These are phyloP conservation scores for Thereva unica DNA, from an alignment of 2,888 invertebrate species.

Conservation along the genomic window DNA sequence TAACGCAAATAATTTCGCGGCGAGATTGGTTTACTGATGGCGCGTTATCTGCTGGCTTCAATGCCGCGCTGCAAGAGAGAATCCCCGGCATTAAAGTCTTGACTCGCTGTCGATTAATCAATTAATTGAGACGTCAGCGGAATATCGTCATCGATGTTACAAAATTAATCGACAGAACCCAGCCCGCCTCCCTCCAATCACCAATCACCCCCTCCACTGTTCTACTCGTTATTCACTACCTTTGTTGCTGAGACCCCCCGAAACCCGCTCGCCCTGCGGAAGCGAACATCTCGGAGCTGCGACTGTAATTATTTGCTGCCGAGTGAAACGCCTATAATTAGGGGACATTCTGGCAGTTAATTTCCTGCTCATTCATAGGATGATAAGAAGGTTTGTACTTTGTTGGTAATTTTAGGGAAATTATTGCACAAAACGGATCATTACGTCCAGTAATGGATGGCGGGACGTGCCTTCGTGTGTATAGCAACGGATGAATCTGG, in stretches of 20 bases:
- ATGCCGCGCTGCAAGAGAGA: slow-evolving; percentile 20
- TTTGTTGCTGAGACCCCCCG: no score
- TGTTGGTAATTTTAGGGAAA: slow-evolving; percentile 19
- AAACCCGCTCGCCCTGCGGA: no score
- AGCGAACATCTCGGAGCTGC: neutral
- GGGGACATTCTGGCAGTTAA: slow-evolving; percentile 32
- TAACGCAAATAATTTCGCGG: slow-evolving; percentile 4
- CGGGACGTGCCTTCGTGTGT: no score
- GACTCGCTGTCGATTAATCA: slow-evolving; percentile 32
- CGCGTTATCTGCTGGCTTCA: slow-evolving; percentile 24
- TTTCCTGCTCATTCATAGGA: slow-evolving; percentile 20
- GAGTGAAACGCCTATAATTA: slow-evolving; percentile 21
- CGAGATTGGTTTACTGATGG: slow-evolving; percentile 18
- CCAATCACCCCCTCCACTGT: no score
- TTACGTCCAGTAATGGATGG: slow-evolving; percentile 1
- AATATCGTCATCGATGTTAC: slow-evolving; percentile 21
- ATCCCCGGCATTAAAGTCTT: slow-evolving; percentile 30
- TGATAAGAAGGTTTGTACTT: slow-evolving; percentile 23
- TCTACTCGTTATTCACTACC: no score
- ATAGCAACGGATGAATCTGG: no score
- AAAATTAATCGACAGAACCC: slow-evolving; percentile 32
- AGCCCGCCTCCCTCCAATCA: neutral
- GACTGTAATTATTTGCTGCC: slow-evolving; percentile 23
- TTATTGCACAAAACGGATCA: slow-evolving; percentile 24
- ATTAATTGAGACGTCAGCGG: slow-evolving; percentile 37